Evolutionary conservation across 2,113 vertebrate species (phyloP).

Genomic region (Cyprinodon brontotheroides): DNA sequence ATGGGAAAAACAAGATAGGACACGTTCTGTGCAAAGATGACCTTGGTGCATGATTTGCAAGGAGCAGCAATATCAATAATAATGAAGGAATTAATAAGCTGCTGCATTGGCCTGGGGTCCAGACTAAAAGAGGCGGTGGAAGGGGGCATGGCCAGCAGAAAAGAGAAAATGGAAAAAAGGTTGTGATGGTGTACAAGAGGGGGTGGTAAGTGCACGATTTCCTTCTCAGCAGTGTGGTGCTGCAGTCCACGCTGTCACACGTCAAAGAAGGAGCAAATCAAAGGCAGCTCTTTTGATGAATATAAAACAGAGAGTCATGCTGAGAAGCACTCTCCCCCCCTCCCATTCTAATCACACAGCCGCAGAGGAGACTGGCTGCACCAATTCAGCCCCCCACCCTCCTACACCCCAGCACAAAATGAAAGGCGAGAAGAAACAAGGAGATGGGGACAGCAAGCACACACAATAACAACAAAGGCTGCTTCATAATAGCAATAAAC

Average conservation of each 20-base stretch:
- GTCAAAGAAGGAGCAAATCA: constrained; percentile 84
- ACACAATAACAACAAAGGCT: constrained; percentile 81
- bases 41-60: constrained; percentile 77
- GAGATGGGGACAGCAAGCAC: constrained; percentile 70
- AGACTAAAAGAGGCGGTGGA: constrained; percentile 36
- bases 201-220: constrained; percentile 78
- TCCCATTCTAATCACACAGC: constrained; percentile 82
- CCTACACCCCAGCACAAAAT: constrained; percentile 71
- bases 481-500: constrained; percentile 83
- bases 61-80: constrained; percentile 77
- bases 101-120: constrained; percentile 66
- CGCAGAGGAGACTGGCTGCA: constrained; percentile 71
- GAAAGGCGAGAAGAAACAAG: constrained; percentile 76
- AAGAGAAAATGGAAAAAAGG: constrained; percentile 34
- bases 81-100: constrained; percentile 81
- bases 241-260: constrained; percentile 79
- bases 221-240: constrained; percentile 74
- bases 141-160: constrained; percentile 26
- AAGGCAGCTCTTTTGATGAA: constrained; percentile 86
- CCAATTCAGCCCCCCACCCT: constrained; percentile 65
- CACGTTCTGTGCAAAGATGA: constrained; percentile 65
- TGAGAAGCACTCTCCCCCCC: constrained; percentile 81
- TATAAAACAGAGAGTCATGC: constrained; percentile 85
- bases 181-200: constrained; percentile 40
- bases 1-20: constrained; percentile 44